phyloP scores from a whole-genome alignment of 2,797 vertebrate species.

The Sebastes nivosus region DNA sequence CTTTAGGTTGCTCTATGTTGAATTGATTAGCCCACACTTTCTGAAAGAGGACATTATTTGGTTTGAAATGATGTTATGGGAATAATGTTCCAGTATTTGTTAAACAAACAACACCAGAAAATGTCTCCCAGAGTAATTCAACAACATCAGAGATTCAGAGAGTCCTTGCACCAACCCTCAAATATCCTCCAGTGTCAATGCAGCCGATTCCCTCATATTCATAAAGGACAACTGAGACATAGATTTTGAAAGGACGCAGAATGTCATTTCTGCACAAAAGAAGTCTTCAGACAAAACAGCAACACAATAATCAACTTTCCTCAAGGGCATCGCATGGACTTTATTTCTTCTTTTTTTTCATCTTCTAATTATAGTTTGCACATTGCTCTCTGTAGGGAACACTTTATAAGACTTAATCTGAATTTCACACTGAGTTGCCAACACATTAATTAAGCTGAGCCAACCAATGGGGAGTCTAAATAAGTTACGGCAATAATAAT shows the following conservation, averaged over 20 bases:
- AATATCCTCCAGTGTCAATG: neutral
- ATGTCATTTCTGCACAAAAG: conserved; percentile 42
- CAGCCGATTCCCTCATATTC: neutral
- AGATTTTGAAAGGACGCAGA: conserved; percentile 9
- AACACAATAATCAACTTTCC: conserved; percentile 54
- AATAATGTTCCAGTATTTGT: neutral
- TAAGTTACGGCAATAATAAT: conserved; percentile 36
- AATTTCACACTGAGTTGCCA: conserved; percentile 49
- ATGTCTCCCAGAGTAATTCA: neutral
- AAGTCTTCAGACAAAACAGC: conserved; percentile 37
- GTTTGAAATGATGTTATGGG: conserved; percentile 1
- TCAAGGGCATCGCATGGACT: conserved; percentile 39
- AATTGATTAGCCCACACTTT: neutral
- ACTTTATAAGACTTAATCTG: conserved; percentile 58
- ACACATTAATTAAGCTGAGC: conserved; percentile 57
- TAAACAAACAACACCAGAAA: neutral
- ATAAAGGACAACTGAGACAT: neutral
- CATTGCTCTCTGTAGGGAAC: conserved; percentile 43
- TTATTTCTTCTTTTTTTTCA: neutral
- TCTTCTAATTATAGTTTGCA: conserved; percentile 59
- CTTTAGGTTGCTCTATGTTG: neutral
- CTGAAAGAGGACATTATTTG: neutral
- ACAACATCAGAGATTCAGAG: conserved; percentile 8
- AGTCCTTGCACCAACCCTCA: neutral
- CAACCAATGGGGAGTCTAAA: conserved; percentile 45